phyloP scores from a whole-genome alignment of 2,113 vertebrate species.

The Salvelinus alpinus region DNA sequence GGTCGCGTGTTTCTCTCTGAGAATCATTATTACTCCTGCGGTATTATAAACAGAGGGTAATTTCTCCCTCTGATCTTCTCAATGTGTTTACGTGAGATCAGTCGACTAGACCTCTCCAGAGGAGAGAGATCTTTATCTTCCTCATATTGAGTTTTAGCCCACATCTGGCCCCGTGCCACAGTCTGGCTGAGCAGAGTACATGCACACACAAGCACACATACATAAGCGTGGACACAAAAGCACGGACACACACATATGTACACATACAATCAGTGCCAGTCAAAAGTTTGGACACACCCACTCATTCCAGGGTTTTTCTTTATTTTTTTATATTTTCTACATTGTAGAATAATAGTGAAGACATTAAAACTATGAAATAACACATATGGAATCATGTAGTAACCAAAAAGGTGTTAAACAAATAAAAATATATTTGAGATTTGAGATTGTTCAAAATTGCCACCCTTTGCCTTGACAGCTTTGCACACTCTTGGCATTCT shows the following conservation, averaged over 20 bases:
- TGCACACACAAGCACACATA: constrained; percentile 13
- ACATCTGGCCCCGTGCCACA: constrained; percentile 50
- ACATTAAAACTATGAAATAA: too few species aligned
- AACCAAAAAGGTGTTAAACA: too few species aligned
- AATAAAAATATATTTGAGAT: too few species aligned
- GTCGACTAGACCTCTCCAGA: constrained; percentile 45
- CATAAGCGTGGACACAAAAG: constrained; percentile 9
- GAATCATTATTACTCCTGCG: constrained; percentile 48
- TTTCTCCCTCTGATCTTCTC: constrained; percentile 60
- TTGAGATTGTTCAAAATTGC: too few species aligned
- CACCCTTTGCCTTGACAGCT: too few species aligned
- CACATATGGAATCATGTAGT: too few species aligned
- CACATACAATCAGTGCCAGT: neutral
- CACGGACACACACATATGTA: neutral
- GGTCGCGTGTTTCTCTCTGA: constrained; percentile 26
- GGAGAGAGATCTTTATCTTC: constrained; percentile 41
- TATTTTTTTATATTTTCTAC: too few species aligned
- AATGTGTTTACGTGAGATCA: constrained; percentile 62
- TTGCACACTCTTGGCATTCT: too few species aligned
- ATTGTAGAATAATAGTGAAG: too few species aligned
- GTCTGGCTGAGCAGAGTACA: neutral
- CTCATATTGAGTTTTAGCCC: constrained; percentile 35
- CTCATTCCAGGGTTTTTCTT: too few species aligned
- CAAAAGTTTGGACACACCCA: too few species aligned
- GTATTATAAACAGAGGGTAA: constrained; percentile 54